Base-by-base conservation (phyloP, 2,797 vertebrate species). In the Enoplosus armatus region DNA sequence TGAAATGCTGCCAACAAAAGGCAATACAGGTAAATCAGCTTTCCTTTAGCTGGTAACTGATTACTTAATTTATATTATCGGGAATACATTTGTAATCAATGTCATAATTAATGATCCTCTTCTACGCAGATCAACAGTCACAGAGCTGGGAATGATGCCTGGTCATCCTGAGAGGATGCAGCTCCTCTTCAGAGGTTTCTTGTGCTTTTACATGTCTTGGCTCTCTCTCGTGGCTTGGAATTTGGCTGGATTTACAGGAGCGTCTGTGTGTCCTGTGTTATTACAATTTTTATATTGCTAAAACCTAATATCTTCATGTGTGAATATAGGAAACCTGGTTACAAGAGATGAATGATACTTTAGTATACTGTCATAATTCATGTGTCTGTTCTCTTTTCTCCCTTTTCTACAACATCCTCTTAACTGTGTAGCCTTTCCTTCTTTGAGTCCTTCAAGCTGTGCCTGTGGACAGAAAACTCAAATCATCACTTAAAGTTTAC, bases 371-470 rank as follows among this genome's bases (percentile, higher is more conserved):
- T 77, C 27, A n/a, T 58, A 24, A 48, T 71, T 66, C 48, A 48
- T 56, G 56, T 77, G 56, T 77, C 37, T 66, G 55, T 51, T 72
- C 24, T 77, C 72, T 48, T 77, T n/a, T 79, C 51, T 78, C 33
- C 70, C 60, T 80, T 81, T 63, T n/a, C 11, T 71, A 75, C 43
- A 35, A 56, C 33, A 41, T 77, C 69, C 43, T 64, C 31, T 43
- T 61, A 16, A 76, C 39, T 35, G 45, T 62, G 62, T 12, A 64
- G 54, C 55, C 15, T 62, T 66, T 64, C 27, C 14, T 26, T 24
- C 8, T 56, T 37, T 31, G 22, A 33, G 12, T 78, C 58, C 53
- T 55, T 94, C 87, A 94, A 66, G 87, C 89, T 7, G 91, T 87
- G 70, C 87, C 94, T 95, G 84, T 54, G 54, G 51, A 59, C 20